These are phyloP conservation scores for Benthosema pterotum DNA, from an alignment of 2,797 vertebrate species.

Conservation along the genomic window DNA sequence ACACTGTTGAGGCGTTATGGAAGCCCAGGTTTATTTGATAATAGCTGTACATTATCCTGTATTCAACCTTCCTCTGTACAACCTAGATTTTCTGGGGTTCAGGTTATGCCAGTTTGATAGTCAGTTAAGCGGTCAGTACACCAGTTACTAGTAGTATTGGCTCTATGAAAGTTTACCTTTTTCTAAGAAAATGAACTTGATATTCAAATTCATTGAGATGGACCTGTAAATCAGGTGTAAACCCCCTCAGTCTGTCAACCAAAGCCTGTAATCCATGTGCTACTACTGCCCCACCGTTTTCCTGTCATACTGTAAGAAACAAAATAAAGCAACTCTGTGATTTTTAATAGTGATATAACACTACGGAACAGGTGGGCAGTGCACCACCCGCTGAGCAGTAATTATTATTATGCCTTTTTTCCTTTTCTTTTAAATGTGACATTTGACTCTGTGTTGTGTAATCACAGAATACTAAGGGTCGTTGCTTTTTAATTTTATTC, in stretches of 20 bases:
- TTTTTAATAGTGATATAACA: constrained; percentile 55
- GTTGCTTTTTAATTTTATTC: constrained; percentile 55
- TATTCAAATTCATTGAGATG: too few relatives aligned
- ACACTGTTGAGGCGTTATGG: too few relatives aligned
- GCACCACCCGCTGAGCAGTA: constrained; percentile 44
- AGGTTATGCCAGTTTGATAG: too few relatives aligned
- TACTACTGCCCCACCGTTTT: constrained; percentile 11
- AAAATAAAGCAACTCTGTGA: constrained; percentile 45
- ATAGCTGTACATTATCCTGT: too few relatives aligned
- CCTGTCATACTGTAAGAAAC: constrained; percentile 35
- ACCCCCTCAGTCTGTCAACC: constrained; percentile 23
- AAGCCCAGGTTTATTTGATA: too few relatives aligned
- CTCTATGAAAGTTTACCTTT: too few relatives aligned
- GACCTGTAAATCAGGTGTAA: constrained; percentile 28
- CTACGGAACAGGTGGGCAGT: constrained; percentile 43
- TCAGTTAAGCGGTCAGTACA: too few relatives aligned
- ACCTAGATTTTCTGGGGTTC: too few relatives aligned
- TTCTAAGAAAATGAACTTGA: too few relatives aligned
- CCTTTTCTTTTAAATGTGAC: background rate
- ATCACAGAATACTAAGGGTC: constrained; percentile 42
- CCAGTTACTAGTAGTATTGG: too few relatives aligned
- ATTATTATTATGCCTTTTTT: constrained; percentile 19
- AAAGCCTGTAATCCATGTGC: constrained; percentile 52
- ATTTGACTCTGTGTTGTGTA: constrained; percentile 18
- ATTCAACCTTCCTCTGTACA: too few relatives aligned